These are phyloP conservation scores for Philotrypesis tridentata DNA, from an alignment of 1,140 invertebrate genomes.

Conservation along the genomic window DNA sequence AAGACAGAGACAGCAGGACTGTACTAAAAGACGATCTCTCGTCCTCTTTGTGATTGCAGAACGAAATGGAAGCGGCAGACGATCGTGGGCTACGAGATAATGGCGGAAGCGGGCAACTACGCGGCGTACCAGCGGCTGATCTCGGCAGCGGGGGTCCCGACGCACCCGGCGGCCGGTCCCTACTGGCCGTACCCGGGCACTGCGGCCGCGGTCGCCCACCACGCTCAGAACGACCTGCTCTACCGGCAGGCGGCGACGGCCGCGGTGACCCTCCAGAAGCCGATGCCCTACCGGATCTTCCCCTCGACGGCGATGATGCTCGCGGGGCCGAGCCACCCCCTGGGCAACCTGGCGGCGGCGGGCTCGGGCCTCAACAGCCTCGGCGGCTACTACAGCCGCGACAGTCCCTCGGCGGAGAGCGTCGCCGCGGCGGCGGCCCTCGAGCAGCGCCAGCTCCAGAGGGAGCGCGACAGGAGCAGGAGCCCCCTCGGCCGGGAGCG, in stretches of 20 bases:
- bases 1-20: too few relatives aligned
- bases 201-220: slow-evolving; percentile 50
- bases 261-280: slow-evolving; percentile 89
- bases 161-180: slow-evolving; percentile 78
- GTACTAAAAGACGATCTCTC: too few relatives aligned
- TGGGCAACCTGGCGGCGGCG: slow-evolving; percentile 68
- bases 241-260: slow-evolving; percentile 82
- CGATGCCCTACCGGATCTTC: slow-evolving; percentile 86
- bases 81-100: slow-evolving; percentile 94
- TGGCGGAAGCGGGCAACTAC: slow-evolving; percentile 97
- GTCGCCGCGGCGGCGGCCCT: slow-evolving; percentile 63
- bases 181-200: slow-evolving; percentile 76
- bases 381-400: slow-evolving; percentile 77
- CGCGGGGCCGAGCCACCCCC: slow-evolving; percentile 78
- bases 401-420: slow-evolving; percentile 22
- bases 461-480: slow-evolving; percentile 63
- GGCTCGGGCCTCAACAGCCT: slow-evolving; percentile 75
- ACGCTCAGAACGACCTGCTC: slow-evolving; percentile 84
- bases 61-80: slow-evolving; percentile 99
- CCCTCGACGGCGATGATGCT: slow-evolving; percentile 78
- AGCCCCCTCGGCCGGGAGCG: slow-evolving; percentile 59
- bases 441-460: slow-evolving; percentile 69
- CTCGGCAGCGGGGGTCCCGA: slow-evolving; percentile 74
- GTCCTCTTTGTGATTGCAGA: slow-evolving; percentile 78
- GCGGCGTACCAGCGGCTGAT: slow-evolving; percentile 96